Base-by-base conservation (phyloP, 2,113 vertebrate genomes). In the Balaeniceps rex region DNA sequence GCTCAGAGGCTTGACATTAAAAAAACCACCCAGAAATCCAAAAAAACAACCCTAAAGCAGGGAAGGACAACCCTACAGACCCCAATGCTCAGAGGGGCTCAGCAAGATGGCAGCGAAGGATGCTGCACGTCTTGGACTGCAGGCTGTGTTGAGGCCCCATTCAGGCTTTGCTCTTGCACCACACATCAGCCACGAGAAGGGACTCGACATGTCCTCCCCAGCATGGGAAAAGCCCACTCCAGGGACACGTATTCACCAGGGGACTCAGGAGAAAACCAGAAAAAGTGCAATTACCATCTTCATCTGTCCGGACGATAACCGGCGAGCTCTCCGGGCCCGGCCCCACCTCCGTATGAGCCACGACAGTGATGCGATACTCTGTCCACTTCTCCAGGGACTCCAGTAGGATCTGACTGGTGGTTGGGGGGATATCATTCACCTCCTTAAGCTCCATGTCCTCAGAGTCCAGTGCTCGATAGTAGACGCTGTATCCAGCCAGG, bases 311-410 rank as follows among this genome's bases (percentile, higher is more conserved):
- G 98, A 99, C 97, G 97, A 98, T 80, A 83, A 99, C 97, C 34
- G 99, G 98, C 97, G 98, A 98, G 96, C 99, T 99, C 98, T 99
- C 99, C 11, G 99, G 99, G 94, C 99, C 99, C 21, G 98, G 97
- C 83, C 99, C 99, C 90, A 99, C 97, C 96, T 97, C 97, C 69
- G 99, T 99, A 95, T 98, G 98, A 72, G 99, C 99, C 64, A 99
- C 98, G 63, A 99, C 98, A 7, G 98, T 99, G 98, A 99, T 97
- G 77, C 97, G 98, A 97, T 99, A 99, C 95, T 99, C 98, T 21
- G 99, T 99, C 99, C 99, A 99, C 98, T 99, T 99, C 97, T 99
- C 99, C 98, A 99, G 93, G n/a, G 98, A 96, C 95, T 99, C 98
- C 97, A 99, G 98, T 36, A 98, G 98, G 97, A 99, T 98, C 98